phyloP scores from a whole-genome alignment of 2,113 vertebrate genomes.

The Indicator maculatus region DNA sequence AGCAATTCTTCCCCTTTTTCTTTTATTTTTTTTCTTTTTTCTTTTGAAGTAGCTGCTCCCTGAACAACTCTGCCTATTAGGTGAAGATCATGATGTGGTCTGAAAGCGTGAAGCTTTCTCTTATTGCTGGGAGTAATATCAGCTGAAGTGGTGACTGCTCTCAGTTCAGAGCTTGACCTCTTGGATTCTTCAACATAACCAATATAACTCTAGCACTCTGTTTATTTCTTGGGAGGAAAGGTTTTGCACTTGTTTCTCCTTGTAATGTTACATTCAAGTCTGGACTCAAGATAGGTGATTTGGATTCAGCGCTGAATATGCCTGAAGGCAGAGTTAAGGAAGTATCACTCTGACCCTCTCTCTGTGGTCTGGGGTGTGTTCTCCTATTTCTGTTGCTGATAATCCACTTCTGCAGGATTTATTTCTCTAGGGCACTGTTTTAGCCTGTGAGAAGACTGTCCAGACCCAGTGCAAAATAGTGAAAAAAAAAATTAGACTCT shows the following conservation, averaged over 20 bases:
- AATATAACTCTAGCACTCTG: background rate
- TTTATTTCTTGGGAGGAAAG: background rate
- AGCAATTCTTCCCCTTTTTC: background rate
- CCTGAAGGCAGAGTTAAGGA: background rate
- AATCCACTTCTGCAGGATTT: background rate
- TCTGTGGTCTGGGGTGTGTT: background rate
- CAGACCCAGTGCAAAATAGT: background rate
- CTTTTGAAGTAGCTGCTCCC: background rate
- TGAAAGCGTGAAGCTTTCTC: background rate
- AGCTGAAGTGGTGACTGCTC: background rate
- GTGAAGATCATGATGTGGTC: background rate
- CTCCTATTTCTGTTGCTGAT: background rate
- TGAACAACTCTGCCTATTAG: background rate
- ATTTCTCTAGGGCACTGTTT: background rate
- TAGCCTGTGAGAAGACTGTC: background rate
- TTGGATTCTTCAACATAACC: background rate
- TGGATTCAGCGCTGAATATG: background rate
- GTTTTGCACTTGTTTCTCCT: background rate
- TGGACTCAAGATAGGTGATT: background rate
- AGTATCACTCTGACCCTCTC: background rate
- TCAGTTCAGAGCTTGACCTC: background rate
- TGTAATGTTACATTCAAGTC: background rate
- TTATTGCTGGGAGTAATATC: background rate
- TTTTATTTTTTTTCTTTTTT: background rate
- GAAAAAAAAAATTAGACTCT: background rate